Base-by-base conservation (phyloP, 2,888 invertebrate genomes). In the Drosophila phalerata region DNA sequence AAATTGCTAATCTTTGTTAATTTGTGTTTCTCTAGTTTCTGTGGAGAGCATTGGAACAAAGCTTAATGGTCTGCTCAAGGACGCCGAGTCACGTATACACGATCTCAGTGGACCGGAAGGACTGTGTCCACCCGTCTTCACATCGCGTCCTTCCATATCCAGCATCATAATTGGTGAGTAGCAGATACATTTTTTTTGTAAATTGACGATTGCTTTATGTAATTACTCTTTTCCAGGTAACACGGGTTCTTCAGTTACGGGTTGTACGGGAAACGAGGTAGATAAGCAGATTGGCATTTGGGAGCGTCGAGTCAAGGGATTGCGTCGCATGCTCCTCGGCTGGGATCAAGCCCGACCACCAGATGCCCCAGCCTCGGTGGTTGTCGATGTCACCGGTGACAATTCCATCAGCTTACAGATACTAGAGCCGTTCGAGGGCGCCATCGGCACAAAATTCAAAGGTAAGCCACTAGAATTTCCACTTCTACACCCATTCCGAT, bases 371-470 rank as follows among this genome's bases (percentile, higher is more conserved):
- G 95, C 95, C n/a, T 93, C 96, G 17, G 96, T 98, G 0, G 95
- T 95, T 10, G 94, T 98, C 42, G 94, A 79, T 91, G 95, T 92
- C 63, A 95, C 94, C 62, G 95, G 94, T 90, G 95, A 93, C 72
- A 94, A 94, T 52, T 94, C 95, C 32, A 94, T 96, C 11, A 93
- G 93, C 64, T 93, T 95, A 32, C 94, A 95, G 73, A 95, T 96
- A 86, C 94, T 95, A 66, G 95, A 96, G 88, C 96, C 96, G 22
- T 95, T 95, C 47, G 97, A 97, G 88, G 96, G 96, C 17, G 95
- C 97, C 13, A 95, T 98, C 67, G 95, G 97, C 84, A 98, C 98
- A 38, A 98, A 98, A 93, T 98, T 97, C 92, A 97, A 96, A 96
- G 96, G 97, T 97, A 92, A 91, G 40, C 52, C 17, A 15, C 30